Evolutionary conservation across 2,888 invertebrate species (phyloP), one percentile per base, ranked within the genome.

Genomic region (Agrotis clavis): DNA sequence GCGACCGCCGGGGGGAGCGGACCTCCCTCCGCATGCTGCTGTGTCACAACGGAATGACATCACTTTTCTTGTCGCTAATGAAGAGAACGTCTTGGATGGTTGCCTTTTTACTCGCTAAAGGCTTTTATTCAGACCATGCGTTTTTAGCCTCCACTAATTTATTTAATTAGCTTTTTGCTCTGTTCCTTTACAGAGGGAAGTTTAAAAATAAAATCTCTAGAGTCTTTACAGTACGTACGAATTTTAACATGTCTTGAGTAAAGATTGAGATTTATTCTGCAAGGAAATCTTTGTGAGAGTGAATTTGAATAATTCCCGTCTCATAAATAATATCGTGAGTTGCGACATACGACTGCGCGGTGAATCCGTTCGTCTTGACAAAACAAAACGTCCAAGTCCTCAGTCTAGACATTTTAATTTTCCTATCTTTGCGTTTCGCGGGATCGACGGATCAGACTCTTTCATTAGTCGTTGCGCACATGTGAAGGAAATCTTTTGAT

Each of bases 1-100:
- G 92, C 92, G 94, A 90, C 93, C 94, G 90, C 90, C 91, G 90
- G 94, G 94, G 94, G 94, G 93, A 81, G 87, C 90, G 86, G 91
- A 93, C 91, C 94, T 92, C 94, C 95, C 92, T 88, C 77, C 83
- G 90, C 90, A 87, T 87, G 89, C 90, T 92, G 94, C 94, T 92
- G 93, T 94, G 94, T 94, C 94, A 95, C 95, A 94, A 92, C 92
- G 92, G 92, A 93, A 96, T 95, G 95, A 96, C 95, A 95, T 95
- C 95, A 95, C 95, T 95, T 95, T 95, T 95, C 95, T 95, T 95
- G 95, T 94, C 94, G 94, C 95, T 96, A 96, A 96, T 96, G 95
- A 96, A 96, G 95, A 95, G 93, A 94, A 92, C 94, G 94, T 94
- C 95, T 95, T 90, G 89, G 91, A 91, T 89, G 88, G 90, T 91